Evolutionary conservation across 2,888 invertebrate species (phyloP).

Genomic region (Agrotis ipsilon): DNA sequence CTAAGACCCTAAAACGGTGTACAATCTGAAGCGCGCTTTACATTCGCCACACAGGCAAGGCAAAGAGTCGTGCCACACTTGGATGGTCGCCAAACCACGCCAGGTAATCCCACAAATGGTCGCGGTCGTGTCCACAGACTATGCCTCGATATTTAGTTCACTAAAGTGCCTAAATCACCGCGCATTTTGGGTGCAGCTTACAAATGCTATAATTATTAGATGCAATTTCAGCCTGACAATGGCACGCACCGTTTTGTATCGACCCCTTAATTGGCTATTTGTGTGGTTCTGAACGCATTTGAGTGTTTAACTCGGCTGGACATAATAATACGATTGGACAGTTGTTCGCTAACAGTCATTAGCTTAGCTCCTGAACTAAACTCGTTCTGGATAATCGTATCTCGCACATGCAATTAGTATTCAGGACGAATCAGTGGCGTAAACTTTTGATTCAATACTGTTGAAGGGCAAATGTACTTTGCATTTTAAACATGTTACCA

Average conservation of each 20-base stretch:
- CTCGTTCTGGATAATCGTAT: conserved; percentile 35
- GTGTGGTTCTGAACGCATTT: conserved; percentile 33
- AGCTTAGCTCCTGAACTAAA: conserved; percentile 14
- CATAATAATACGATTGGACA: conserved; percentile 28
- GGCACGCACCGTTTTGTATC: conserved; percentile 36
- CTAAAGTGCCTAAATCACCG: conserved; percentile 60
- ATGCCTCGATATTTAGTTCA: conserved; percentile 66
- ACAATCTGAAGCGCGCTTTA: conserved; percentile 47
- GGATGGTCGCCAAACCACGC: conserved; percentile 78
- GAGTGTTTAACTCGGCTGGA: conserved; percentile 33
- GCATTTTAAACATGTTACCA: too few species aligned
- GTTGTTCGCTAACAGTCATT: conserved; percentile 42
- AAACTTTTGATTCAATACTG: conserved; percentile 3
- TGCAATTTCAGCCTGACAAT: conserved; percentile 41
- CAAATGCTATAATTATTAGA: conserved; percentile 62
- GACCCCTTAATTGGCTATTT: conserved; percentile 55
- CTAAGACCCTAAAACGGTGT: conserved; percentile 20
- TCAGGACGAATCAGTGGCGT: neutral
- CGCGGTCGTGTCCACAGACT: conserved; percentile 70
- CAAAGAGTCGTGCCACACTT: conserved; percentile 64
- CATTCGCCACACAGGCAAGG: conserved; percentile 35
- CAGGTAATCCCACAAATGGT: conserved; percentile 77
- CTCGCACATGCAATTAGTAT: conserved; percentile 14
- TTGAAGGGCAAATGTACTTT: neutral
- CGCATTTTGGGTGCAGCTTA: conserved; percentile 52